Evolutionary conservation across 2,888 invertebrate genomes (phyloP), one percentile per base, ranked within the genome.

Genomic region (Iphiclides podalirius): DNA sequence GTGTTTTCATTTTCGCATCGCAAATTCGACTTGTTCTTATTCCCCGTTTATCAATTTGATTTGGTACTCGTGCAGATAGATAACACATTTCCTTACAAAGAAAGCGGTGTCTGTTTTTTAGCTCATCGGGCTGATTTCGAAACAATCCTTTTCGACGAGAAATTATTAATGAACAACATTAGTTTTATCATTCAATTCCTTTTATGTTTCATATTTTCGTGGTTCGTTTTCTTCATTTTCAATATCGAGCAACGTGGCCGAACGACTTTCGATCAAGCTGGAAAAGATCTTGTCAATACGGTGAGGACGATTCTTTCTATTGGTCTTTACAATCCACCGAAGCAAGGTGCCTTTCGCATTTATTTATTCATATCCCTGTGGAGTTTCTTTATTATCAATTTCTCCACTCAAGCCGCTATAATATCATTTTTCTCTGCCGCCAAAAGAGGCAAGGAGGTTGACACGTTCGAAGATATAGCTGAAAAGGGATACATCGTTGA

Each of bases 371-470:
- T 79, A 12, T 67, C 76, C 1, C 67, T 86, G 17, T 89, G 87
- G 86, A 66, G 84, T 28, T 84, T 79, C 52, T 89, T 87, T 52
- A 46, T 84, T 3, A 57, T 89, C 4, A 89, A 81, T 57, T 89
- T 87, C 59, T 67, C 70, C 2, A 76, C 71, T 1, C 89, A 89
- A 54, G 89, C 87, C 0, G 77, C 72, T 7, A 83, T 89, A 11
- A 75, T 79, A 54, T 88, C 89, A 0, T 75, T 87, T 34, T 81
- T 88, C 45, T 80, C 84, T 7, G 81, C 80, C 1, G 69, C 67
- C 9, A 85, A 79, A 53, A 74, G 81, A 53, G 85, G 84, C 0
- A 79, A 75, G 52, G 85, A 89, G 39, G 75, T 89, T 0, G 75
- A 89, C 16, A 83, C 86, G 0, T 87, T 82, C 48, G 75, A 83